Evolutionary conservation across 2,797 vertebrate species (phyloP).

Genomic region (Zonotrichia albicollis): DNA sequence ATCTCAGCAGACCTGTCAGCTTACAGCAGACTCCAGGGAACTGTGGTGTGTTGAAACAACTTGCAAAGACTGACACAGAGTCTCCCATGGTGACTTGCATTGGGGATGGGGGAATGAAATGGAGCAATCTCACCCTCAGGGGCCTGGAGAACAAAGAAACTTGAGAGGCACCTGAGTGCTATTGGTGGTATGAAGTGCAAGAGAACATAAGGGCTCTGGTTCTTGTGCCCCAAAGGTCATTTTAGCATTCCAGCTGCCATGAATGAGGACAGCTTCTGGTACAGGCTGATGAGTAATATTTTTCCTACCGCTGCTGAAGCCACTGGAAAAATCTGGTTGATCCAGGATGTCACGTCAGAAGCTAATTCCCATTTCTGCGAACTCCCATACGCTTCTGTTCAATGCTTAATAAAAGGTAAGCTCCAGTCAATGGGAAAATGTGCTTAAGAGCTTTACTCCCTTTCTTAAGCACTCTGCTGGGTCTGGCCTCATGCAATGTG

Average conservation of each 20-base stretch:
- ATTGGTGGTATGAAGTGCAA: background rate
- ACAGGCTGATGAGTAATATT: background rate
- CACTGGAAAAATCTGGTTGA: slow-evolving; percentile 50
- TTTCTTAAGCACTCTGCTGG: slow-evolving; percentile 30
- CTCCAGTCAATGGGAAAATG: slow-evolving; percentile 50
- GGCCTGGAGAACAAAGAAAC: background rate
- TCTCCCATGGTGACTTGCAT: fast-evolving
- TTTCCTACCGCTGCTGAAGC: slow-evolving; percentile 25
- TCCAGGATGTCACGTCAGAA: slow-evolving; percentile 36
- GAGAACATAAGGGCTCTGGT: background rate
- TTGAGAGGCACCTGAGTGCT: background rate
- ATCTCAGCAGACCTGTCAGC: background rate
- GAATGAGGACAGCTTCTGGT: background rate
- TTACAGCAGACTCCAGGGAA: background rate
- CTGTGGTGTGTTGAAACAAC: background rate
- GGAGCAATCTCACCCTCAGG: background rate
- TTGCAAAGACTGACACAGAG: background rate
- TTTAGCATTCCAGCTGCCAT: background rate
- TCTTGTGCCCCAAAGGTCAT: background rate
- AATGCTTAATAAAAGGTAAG: slow-evolving; percentile 46
- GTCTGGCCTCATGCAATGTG: background rate
- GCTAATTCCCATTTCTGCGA: slow-evolving; percentile 20
- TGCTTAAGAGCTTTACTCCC: slow-evolving; percentile 52
- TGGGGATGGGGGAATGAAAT: background rate
- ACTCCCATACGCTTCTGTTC: background rate